phyloP scores from a whole-genome alignment of 2,888 invertebrate species.

The Lapara coniferarum region DNA sequence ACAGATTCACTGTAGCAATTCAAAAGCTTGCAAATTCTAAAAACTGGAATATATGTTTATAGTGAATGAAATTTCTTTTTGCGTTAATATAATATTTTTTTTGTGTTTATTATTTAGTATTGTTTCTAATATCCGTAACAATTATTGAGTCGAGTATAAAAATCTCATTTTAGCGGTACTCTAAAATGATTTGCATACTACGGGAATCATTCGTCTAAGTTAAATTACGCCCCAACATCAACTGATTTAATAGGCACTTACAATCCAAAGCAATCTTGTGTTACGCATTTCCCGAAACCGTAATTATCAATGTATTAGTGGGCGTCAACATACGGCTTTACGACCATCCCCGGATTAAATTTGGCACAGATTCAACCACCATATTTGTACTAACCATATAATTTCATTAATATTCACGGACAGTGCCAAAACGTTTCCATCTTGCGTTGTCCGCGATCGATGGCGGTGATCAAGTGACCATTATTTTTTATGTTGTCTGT shows the following conservation, averaged over 20 bases:
- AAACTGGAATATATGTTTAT: too few relatives aligned
- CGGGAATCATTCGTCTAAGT: background rate
- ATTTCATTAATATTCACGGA: constrained; percentile 68
- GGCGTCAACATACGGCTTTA: constrained; percentile 46
- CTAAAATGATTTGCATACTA: too few relatives aligned
- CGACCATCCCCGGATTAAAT: constrained; percentile 49
- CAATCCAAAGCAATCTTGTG: constrained; percentile 5
- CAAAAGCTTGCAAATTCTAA: too few relatives aligned
- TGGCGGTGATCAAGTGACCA: constrained; percentile 28
- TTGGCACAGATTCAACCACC: constrained; percentile 68
- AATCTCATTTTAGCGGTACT: too few relatives aligned
- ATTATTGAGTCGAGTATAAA: too few relatives aligned
- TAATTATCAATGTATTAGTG: constrained; percentile 18
- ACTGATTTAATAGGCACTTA: background rate
- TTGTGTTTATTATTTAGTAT: too few relatives aligned
- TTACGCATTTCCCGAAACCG: constrained; percentile 11
- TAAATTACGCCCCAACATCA: background rate
- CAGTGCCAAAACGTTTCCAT: constrained; percentile 54
- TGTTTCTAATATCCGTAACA: too few relatives aligned
- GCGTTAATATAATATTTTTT: too few relatives aligned
- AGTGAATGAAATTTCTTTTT: too few relatives aligned
- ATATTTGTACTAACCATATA: constrained; percentile 60
- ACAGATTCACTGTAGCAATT: too few relatives aligned
- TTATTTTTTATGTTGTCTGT: constrained; percentile 23
- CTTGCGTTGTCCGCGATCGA: constrained; percentile 46